Evolutionary conservation across 2,113 vertebrate genomes (phyloP), one percentile per base, ranked within the genome.

Genomic region (Colaptes auratus): DNA sequence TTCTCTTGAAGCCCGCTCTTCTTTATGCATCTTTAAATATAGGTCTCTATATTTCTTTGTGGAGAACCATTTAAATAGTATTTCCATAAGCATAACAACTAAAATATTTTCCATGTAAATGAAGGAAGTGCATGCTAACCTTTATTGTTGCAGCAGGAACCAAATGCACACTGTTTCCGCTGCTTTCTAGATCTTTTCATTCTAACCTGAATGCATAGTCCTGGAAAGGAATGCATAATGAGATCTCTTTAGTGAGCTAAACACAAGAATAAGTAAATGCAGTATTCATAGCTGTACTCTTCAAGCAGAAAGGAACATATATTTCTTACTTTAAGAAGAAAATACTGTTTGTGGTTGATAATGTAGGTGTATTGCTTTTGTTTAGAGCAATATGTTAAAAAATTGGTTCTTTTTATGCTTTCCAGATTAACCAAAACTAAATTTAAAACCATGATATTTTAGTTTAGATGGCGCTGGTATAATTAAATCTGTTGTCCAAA

Each of bases 401-500:
- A 90, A 60, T 50, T 94, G 76, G 96, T 95, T 61, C 74, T 94
- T 67, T 93, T 78, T 87, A 88, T 96, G 76, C 76, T 97, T 97
- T 85, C 59, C 97, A 69, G 53, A 52, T 88, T 84, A 92, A 95
- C 96, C 92, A 93, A 89, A 93, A 75, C 39, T 35, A 66, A 56
- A 33, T 71, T 77, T 80, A 28, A 64, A 77, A 28, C 36, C 72
- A 77, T 83, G 31, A 12, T 56, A 24, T 55, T 85, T 76, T 72
- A 70, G 23, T 66, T 85, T 82, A 66, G 55, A 21, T 77, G 33
- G 6, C 52, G 42, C 25, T 67, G 66, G 24, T 6, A 23, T 13
- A 56, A 63, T 73, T 93, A 86, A 96, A 76, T 96, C 73, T 90
- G 10, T 82, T 95, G 25, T 81, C 33, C 82, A 88, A 96, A 83